Evolutionary conservation across 2,113 vertebrate species (phyloP), one percentile per base, ranked within the genome.

Genomic region (Gracilinanus agilis): DNA sequence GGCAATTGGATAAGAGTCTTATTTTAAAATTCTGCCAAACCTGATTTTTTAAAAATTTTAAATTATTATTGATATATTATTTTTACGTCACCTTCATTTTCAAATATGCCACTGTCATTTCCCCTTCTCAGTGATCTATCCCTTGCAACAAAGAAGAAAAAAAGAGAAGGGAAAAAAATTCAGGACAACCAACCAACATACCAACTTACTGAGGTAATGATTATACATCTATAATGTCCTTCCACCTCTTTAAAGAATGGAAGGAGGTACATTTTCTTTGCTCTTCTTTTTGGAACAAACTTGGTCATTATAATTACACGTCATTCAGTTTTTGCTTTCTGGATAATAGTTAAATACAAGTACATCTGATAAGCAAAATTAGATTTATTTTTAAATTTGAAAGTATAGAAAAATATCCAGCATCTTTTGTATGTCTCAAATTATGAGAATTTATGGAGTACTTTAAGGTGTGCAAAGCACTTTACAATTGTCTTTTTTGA

Each of bases 31-130:
- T 94, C 88, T 44, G 6, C 40, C 21, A 67, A 61, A 90, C 53
- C 3, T 95, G 90, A 25, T 92, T 96, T 94, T 34, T 49, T 3
- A 49, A 90, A 55, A 23, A 40, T 54, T 94, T 25, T 96, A 95
- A 94, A n/a, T 54, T 92, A 93, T 96, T 90, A 21, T 54, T 49
- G 49, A 90, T 89, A 29, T 88, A 9, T 97, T 94, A 90, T 55
- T 29, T 49, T 54, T 21, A 21, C 2, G 19, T 75, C 19, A 75
- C 16, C n/a, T 75, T 75, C 67, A 75, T 75, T 75, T 75, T 75
- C 67, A 75, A 21, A 75, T 75, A 40, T 40, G 7, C 12, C 3
- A 75, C 34, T 49, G 49, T 49, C 49, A 49, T 49, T 49, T 75
- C 34, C 67, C 34, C 67, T 40, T 4, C 1, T 75, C 34, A 40